Conservation (phyloP, 1,140 invertebrate species). For the Sycophaga agraensis region DNA sequence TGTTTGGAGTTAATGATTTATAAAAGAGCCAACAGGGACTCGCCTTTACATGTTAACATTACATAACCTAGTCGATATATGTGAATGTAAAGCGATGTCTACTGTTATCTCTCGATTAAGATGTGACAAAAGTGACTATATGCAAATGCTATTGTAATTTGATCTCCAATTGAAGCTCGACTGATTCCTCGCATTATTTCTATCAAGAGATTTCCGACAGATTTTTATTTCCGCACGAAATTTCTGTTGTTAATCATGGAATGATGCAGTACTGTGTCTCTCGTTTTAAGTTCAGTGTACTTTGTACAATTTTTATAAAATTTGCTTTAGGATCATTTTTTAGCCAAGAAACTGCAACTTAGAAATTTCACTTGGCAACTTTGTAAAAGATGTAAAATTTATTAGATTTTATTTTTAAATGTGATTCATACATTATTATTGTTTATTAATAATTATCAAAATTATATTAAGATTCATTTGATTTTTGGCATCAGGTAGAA, state of each 20-base stretch:
- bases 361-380: no score
- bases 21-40: background rate
- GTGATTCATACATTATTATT: no score
- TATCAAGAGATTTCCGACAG: background rate
- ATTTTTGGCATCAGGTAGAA: no score
- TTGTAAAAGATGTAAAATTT: no score
- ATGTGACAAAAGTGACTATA: constrained; percentile 1
- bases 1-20: background rate
- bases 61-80: constrained; percentile 22
- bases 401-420: no score
- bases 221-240: background rate
- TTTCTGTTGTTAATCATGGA: background rate
- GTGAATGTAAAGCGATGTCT: background rate
- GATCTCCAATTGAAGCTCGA: constrained; percentile 7
- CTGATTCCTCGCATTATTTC: background rate
- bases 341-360: no score
- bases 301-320: background rate
- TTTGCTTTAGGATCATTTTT: background rate
- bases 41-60: constrained; percentile 6
- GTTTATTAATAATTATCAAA: no score
- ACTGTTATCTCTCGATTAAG: background rate
- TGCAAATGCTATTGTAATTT: background rate
- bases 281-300: background rate
- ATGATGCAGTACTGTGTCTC: background rate
- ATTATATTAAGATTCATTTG: no score